A percentile compares a stretch with the other conserved stretches of the same genome.
Conservation (phyloP, 92 coral and sea anemone genomes). For the Phymanthus crucifer region DNA sequence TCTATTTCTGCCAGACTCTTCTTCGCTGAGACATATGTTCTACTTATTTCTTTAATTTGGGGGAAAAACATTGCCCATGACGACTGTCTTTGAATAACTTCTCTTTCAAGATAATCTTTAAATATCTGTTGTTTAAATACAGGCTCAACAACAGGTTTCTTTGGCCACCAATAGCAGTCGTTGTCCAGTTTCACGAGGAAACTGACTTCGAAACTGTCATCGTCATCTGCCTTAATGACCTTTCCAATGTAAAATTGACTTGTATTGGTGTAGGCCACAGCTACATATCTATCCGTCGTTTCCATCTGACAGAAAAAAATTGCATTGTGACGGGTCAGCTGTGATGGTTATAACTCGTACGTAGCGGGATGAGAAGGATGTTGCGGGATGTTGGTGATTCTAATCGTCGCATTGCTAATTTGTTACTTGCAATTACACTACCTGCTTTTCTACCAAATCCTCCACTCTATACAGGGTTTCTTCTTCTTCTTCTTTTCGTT, state of each 20-base stretch:
- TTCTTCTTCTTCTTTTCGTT: too few relatives aligned
- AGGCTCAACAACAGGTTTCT: background rate
- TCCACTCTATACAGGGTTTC: too few relatives aligned
- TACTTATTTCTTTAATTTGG: background rate
- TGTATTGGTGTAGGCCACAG: conserved; percentile 13
- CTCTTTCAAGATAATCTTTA: background rate
- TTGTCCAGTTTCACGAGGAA: background rate
- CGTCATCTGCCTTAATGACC: background rate
- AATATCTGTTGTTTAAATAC: background rate
- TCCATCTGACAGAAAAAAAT: background rate
- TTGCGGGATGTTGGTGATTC: background rate
- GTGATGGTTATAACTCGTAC: background rate
- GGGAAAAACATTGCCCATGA: conserved; percentile 1
- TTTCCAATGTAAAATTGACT: background rate
- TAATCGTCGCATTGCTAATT: background rate
- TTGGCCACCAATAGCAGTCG: conserved; percentile 9
- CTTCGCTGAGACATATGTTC: background rate
- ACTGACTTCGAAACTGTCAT: background rate
- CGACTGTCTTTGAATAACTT: background rate
- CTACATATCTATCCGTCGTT: background rate
- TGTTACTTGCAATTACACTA: background rate
- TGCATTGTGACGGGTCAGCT: background rate
- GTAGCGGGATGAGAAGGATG: background rate
- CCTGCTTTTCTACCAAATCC: too few relatives aligned
- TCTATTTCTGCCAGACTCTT: background rate